Evolutionary conservation across 2,113 vertebrate genomes (phyloP).

Genomic region (Bolborhynchus lineola): DNA sequence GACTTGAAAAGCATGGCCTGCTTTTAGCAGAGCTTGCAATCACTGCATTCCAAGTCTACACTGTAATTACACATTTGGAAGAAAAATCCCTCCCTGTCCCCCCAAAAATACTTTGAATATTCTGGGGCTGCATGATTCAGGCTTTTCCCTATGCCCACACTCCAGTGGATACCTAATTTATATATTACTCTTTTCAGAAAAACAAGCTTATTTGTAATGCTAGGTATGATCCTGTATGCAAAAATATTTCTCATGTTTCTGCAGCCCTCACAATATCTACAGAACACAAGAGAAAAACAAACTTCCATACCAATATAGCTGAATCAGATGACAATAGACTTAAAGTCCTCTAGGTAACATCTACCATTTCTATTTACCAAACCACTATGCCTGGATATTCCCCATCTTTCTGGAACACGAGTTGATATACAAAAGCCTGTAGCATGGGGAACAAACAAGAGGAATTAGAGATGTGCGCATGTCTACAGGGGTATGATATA

Average conservation of each 20-base stretch:
- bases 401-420: not conserved
- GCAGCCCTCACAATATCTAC: not conserved
- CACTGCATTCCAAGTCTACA: not conserved
- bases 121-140: fast-evolving
- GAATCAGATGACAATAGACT: not conserved
- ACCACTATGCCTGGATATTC: not conserved
- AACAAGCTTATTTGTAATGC: not conserved
- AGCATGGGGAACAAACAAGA: no score
- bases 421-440: not conserved
- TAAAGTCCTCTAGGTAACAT: not conserved
- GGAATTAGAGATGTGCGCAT: no score
- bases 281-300: not conserved
- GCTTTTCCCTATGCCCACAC: not conserved
- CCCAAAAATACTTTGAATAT: not conserved
- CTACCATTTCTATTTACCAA: not conserved
- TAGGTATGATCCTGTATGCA: not conserved
- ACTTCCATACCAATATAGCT: not conserved
- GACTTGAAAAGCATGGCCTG: not conserved
- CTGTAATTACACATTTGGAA: not conserved
- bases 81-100: not conserved
- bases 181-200: not conserved
- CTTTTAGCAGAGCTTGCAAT: not conserved
- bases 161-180: not conserved
- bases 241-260: not conserved
- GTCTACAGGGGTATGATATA: no score